Base-by-base conservation (phyloP, 2,888 invertebrate species). In the Drosophila putrida region DNA sequence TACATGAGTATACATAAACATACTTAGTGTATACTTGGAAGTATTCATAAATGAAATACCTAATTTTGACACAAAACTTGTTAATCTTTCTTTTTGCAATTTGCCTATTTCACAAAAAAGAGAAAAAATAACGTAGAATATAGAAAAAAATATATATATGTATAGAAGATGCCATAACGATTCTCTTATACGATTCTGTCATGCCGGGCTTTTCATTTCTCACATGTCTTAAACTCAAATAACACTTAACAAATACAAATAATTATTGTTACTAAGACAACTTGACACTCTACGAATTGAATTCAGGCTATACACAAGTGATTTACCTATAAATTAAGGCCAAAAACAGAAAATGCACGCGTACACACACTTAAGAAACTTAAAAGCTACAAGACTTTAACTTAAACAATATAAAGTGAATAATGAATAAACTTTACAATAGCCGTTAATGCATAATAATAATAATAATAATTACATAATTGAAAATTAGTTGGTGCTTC, bases 231-330 rank as follows among this genome's bases (percentile, higher is more conserved):
- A 77, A 89, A 89, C 89, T 89, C 80, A 89, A 88, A 78, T 85
- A 89, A 85, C 89, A 85, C 89, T 88, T 85, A 85, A 85, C 69
- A 78, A 25, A 75, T 77, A 86, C 60, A 61, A 71, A 64, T 65
- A 38, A 54, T 54, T 13, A 46, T 36, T 44, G 15, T 35, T 71
- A 63, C 60, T 70, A 54, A 81, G 54, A 63, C 68, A 80, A 71
- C 85, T 71, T 84, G 84, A 87, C 55, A 67, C 47, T 57, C 64
- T 68, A 63, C 62, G 76, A 80, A 89, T 88, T 77, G 28, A 77
- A 88, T 85, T 84, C 73, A 77, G 59, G 72, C 74, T 89, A 89
- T 74, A 78, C 89, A 82, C 54, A 63, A 44, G 63, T 58, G 59
- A 55, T 69, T 75, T 66, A 20, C 46, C 51, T 69, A 63, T 61